phyloP scores from a whole-genome alignment of 2,888 invertebrate species.

The Elysia crispata region DNA sequence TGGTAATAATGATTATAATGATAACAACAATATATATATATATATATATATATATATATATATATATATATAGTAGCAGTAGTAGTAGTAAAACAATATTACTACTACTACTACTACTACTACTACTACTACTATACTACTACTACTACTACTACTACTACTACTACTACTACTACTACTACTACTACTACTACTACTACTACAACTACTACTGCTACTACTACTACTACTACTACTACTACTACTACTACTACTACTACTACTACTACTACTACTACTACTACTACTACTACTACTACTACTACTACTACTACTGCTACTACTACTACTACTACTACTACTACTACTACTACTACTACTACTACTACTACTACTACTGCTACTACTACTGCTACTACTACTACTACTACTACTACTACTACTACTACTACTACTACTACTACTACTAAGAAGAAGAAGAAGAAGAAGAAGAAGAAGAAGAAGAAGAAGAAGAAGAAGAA shows the following conservation, averaged over 20 bases:
- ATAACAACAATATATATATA: too few species aligned
- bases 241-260: conserved; percentile 9
- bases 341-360: conserved; percentile 9
- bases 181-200: conserved; percentile 9
- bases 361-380: conserved; percentile 4
- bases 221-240: conserved; percentile 9
- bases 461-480: not conserved
- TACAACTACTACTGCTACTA: not conserved
- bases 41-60: too few species aligned
- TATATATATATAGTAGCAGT: too few species aligned
- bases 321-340: conserved; percentile 9
- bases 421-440: conserved; percentile 5
- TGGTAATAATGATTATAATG: too few species aligned
- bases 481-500: not conserved
- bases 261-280: conserved; percentile 9
- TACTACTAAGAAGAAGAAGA: not conserved
- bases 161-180: too few species aligned
- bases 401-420: conserved; percentile 1
- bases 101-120: too few species aligned
- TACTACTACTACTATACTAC: too few species aligned
- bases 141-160: too few species aligned
- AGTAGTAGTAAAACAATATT: too few species aligned
- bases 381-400: conserved; percentile 4
- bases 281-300: conserved; percentile 9
- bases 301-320: conserved; percentile 1